Evolutionary conservation across 2,113 vertebrate species (phyloP).

Genomic region (Hyla sarda): DNA sequence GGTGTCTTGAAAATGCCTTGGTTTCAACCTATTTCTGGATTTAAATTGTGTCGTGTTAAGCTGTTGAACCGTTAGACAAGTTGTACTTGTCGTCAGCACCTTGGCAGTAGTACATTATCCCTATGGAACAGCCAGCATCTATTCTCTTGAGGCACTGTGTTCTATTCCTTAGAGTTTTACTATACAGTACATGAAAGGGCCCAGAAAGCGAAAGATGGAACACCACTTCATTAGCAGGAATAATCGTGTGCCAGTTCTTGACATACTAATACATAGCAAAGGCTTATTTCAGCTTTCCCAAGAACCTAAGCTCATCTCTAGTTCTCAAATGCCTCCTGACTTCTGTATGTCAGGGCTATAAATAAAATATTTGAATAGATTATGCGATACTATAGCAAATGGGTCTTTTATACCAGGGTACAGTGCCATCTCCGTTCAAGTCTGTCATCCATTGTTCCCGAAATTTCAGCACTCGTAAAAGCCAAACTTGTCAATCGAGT

Average conservation of each 20-base stretch:
- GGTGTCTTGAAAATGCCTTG: neutral
- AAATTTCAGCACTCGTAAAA: no score
- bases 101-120: constrained; percentile 3
- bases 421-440: no score
- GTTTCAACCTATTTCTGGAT: neutral
- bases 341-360: neutral
- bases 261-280: neutral
- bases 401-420: no score
- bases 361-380: neutral
- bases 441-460: no score
- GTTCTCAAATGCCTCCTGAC: neutral
- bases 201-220: neutral
- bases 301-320: neutral
- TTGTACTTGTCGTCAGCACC: neutral
- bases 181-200: neutral
- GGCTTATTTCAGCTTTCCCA: neutral
- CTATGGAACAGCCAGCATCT: neutral
- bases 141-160: constrained; percentile 34
- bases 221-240: neutral
- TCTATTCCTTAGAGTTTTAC: constrained; percentile 11
- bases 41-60: neutral
- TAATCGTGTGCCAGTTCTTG: neutral
- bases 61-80: neutral
- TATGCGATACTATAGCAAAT: no score
- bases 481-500: no score